phyloP scores from a whole-genome alignment of 1,140 invertebrate genomes.

The Armadillidium nasatum region DNA sequence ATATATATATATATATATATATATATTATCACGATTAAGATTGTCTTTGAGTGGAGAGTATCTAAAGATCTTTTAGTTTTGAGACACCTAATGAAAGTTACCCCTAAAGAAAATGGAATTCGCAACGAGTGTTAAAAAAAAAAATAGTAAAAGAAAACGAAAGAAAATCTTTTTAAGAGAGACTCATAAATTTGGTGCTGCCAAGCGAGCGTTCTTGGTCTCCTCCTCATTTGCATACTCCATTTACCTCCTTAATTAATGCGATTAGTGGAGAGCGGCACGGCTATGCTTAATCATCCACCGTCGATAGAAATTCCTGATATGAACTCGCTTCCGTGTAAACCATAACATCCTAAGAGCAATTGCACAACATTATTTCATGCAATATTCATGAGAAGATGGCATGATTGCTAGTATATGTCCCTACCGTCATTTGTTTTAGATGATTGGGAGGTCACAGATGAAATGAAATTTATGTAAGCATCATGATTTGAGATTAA shows the following conservation, averaged over 20 bases:
- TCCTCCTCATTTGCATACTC: constrained; percentile 37
- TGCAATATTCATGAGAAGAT: constrained; percentile 13
- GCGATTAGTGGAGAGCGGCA: constrained; percentile 37
- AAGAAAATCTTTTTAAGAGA: constrained; percentile 9
- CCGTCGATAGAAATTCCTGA: constrained; percentile 39
- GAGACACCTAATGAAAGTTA: constrained; percentile 12
- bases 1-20: too few species aligned
- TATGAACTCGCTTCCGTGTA: constrained; percentile 32
- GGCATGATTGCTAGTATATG: constrained; percentile 6
- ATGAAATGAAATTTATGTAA: constrained; percentile 12
- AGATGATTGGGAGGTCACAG: constrained; percentile 9
- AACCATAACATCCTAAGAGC: constrained; percentile 9
- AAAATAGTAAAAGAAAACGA: background rate
- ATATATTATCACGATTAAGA: too few species aligned
- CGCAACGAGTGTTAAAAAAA: background rate
- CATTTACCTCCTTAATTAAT: constrained; percentile 44
- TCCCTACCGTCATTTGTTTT: constrained; percentile 2
- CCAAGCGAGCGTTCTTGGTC: background rate
- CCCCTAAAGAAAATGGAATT: constrained; percentile 7
- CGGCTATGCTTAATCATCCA: constrained; percentile 38
- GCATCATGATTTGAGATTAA: constrained; percentile 8
- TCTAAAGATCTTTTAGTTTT: background rate
- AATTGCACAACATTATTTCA: constrained; percentile 11
- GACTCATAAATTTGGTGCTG: background rate
- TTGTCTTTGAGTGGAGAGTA: background rate